Evolutionary conservation across 1,140 invertebrate species (phyloP).

Genomic region (Papilio machaon): DNA sequence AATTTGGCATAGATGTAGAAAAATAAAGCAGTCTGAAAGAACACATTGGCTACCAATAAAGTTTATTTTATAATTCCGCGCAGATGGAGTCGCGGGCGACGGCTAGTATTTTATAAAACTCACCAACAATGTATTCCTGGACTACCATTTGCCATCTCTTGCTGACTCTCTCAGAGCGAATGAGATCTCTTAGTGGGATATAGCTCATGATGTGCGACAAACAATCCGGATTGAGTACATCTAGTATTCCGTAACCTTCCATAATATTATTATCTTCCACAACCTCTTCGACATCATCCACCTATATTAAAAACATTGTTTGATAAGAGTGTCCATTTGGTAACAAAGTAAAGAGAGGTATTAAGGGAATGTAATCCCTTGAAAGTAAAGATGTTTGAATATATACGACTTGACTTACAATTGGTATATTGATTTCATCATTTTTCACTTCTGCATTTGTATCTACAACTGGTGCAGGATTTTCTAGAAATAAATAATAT

Average conservation of each 20-base stretch:
- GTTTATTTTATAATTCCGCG: too few relatives aligned
- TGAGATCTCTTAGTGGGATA: constrained; percentile 68
- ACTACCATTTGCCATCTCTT: constrained; percentile 71
- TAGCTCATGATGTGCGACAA: constrained; percentile 64
- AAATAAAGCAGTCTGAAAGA: too few relatives aligned
- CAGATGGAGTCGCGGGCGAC: too few relatives aligned
- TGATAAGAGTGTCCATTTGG: too few relatives aligned
- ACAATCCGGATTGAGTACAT: constrained; percentile 75
- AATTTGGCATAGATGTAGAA: too few relatives aligned
- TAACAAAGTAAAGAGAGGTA: not conserved
- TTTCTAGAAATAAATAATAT: not conserved
- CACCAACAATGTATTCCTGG: constrained; percentile 67
- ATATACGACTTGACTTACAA: constrained; percentile 6
- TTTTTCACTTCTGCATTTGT: not conserved
- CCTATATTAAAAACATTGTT: not conserved
- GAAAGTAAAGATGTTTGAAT: not conserved
- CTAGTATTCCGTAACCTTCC: constrained; percentile 59
- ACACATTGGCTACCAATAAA: too few relatives aligned
- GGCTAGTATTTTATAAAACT: constrained; percentile 37
- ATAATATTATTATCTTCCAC: constrained; percentile 45
- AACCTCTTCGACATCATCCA: constrained; percentile 38
- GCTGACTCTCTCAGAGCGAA: constrained; percentile 70
- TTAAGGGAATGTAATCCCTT: not conserved
- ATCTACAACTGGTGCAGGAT: not conserved
- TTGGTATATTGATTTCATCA: not conserved